Conservation (phyloP, 2,888 invertebrate species). For the Ctena decussata region DNA sequence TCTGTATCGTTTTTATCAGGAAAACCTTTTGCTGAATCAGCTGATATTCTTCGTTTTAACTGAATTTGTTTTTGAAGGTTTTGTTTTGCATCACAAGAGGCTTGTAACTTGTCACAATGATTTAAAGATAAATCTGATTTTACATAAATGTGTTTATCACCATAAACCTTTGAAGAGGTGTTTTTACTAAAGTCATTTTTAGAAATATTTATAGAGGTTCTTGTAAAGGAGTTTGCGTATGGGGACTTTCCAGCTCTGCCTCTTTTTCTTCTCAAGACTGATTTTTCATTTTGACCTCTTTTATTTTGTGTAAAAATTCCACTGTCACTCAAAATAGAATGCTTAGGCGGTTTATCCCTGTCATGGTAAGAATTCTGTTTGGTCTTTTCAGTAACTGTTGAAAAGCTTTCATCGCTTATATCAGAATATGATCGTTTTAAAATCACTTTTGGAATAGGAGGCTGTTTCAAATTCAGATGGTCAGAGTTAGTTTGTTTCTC, state of each 20-base stretch:
- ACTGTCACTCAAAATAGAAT: too few relatives aligned
- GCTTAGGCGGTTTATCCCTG: not conserved
- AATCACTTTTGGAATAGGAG: not conserved
- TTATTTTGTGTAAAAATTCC: too few relatives aligned
- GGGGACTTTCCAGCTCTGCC: not conserved
- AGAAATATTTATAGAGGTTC: too few relatives aligned
- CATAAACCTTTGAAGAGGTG: not conserved
- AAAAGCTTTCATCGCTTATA: not conserved
- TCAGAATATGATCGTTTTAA: not conserved
- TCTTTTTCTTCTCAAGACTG: not conserved
- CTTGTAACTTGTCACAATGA: not conserved
- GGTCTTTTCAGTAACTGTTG: not conserved
- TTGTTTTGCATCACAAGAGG: not conserved
- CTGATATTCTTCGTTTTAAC: not conserved
- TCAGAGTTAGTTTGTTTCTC: too few relatives aligned
- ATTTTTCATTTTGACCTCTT: not conserved
- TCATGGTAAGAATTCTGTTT: too few relatives aligned
- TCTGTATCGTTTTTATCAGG: too few relatives aligned
- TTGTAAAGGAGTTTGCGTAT: not conserved
- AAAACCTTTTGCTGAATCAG: not conserved
- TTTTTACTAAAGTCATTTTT: not conserved
- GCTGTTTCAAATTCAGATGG: not conserved
- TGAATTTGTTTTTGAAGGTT: not conserved
- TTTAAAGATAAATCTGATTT: not conserved
- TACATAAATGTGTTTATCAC: not conserved